Conservation (phyloP, 2,797 vertebrate species). For the Staurois parvus region DNA sequence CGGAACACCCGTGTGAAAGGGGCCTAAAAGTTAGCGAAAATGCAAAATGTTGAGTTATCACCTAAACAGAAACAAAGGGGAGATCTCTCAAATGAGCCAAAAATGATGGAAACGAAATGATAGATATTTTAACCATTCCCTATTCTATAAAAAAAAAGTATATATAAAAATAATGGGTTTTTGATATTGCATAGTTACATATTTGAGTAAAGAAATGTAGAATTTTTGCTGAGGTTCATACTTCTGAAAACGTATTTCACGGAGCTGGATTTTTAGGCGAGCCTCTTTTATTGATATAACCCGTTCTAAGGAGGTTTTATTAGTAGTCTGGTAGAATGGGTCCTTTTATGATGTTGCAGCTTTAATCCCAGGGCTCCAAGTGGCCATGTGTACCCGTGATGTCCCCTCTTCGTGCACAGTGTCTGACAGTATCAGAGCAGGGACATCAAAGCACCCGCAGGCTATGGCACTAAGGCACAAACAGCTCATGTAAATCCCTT, state of each 20-base stretch:
- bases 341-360: neutral
- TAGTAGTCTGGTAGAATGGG: neutral
- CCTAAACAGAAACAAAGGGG: too few species aligned
- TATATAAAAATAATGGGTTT: too few species aligned
- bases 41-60: too few species aligned
- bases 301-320: neutral
- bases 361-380: neutral
- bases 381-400: neutral
- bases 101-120: too few species aligned
- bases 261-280: neutral
- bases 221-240: too few species aligned
- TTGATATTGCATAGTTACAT: too few species aligned
- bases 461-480: neutral
- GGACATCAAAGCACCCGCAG: conserved; percentile 37
- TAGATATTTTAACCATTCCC: too few species aligned
- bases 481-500: conserved; percentile 48
- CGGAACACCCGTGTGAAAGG: too few species aligned
- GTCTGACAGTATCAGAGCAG: neutral
- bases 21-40: too few species aligned
- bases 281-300: neutral
- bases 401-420: neutral
- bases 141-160: too few species aligned
- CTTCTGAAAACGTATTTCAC: neutral
- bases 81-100: too few species aligned
- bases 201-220: too few species aligned